phyloP scores from a whole-genome alignment of 2,797 vertebrate species.

The Calcarius lapponicus region DNA sequence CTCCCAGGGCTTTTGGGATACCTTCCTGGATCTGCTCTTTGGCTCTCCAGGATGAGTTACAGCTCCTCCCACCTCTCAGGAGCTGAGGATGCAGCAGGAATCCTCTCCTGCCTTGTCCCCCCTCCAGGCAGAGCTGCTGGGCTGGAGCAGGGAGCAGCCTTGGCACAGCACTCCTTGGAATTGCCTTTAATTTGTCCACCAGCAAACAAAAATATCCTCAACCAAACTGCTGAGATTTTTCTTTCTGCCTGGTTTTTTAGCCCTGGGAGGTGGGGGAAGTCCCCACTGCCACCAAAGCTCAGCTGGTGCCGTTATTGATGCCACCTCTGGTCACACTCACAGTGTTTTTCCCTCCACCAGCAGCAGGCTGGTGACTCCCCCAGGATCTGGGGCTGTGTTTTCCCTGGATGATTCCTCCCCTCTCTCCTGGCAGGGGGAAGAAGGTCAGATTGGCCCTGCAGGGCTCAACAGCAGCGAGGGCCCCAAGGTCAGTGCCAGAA shows the following conservation, averaged over 20 bases:
- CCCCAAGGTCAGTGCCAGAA: background rate
- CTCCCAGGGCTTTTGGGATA: background rate
- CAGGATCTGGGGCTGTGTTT: background rate
- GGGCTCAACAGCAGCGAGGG: conserved; percentile 57
- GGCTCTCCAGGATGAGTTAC: background rate
- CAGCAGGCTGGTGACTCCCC: background rate
- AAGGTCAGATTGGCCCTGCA: conserved; percentile 15
- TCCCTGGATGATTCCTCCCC: background rate
- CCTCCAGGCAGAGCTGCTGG: accelerated
- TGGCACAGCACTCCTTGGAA: background rate
- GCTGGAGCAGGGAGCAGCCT: background rate
- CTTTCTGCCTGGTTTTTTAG: background rate
- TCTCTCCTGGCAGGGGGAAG: conserved; percentile 46
- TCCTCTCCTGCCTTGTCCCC: background rate
- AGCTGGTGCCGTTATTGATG: background rate
- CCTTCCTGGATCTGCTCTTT: background rate
- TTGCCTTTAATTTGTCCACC: background rate
- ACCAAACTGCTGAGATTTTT: accelerated
- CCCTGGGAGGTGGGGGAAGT: accelerated
- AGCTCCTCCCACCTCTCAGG: background rate
- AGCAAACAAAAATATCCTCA: background rate
- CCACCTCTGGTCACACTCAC: accelerated
- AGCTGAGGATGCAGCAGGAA: background rate
- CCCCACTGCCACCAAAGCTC: background rate
- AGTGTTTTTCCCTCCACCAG: accelerated